Base-by-base conservation (phyloP, 2,888 invertebrate genomes). In the Tenthredo livida region DNA sequence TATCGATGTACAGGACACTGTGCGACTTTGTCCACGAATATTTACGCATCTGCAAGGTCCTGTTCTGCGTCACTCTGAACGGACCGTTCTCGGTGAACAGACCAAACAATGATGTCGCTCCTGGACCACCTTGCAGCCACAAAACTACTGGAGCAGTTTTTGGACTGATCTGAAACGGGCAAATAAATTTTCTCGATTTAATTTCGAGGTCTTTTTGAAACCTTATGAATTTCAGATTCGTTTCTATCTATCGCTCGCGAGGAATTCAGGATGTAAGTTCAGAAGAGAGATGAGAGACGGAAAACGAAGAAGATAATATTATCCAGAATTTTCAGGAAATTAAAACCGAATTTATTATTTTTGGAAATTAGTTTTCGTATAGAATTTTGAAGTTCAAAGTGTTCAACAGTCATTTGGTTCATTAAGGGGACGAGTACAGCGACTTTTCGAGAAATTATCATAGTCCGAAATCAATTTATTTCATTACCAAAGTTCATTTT, bases 101-200 rank as follows among this genome's bases (percentile, higher is more conserved):
- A 0, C 97, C 97, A 88, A 96, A 96, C 58, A 98, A 93, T 0
- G 97, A 97, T 0, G 96, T 95, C 0, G 97, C 97, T 0, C 97
- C 97, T 0, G 98, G 98, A 0, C 98, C 98, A 6, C 98, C 98
- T 93, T 98, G 97, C 2, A 98, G 94, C 98, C 98, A 98, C 7
- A 98, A 93, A 0, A 97, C 93, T 0, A 98, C 96, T 0, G 97
- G 97, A 0, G 96, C 96, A 67, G 94, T 93, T 85, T 94, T 94
- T 0, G 94, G 93, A 89, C 94, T 91, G 2, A 93, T 93, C 94
- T 93, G 85, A 4, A 86, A 86, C 10, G 83, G 72, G 37, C 77
- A 87, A 40, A 83, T 40, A 82, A 84, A 86, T 12, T n/a, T 58
- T n/a, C 17, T 9, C 33, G 9, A 50, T 65, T 47, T 61, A 67